A percentile compares a stretch with the other conserved stretches of the same genome.
Evolutionary conservation across 2,797 vertebrate genomes (phyloP).

Genomic region (Etheostoma perlongum): DNA sequence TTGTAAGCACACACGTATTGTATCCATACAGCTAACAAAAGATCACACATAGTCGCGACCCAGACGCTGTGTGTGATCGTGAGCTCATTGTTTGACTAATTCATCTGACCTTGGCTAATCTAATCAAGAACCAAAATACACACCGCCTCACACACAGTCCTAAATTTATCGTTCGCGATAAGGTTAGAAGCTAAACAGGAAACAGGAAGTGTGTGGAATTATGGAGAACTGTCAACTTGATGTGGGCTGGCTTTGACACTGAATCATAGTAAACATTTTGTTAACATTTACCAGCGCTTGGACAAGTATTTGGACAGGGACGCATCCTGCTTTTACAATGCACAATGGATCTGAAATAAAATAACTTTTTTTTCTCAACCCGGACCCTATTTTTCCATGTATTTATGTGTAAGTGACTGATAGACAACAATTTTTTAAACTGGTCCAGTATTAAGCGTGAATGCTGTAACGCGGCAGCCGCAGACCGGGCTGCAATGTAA

Average conservation of each 20-base stretch:
- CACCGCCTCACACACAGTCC: constrained; percentile 18
- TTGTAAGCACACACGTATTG: not conserved
- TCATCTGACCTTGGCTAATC: constrained; percentile 48
- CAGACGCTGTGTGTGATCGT: not conserved
- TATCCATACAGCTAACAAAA: constrained; percentile 8
- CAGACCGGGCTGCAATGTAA: too few species aligned
- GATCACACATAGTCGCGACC: not conserved
- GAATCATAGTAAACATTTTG: not conserved
- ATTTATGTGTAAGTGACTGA: too few species aligned
- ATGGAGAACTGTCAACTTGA: constrained; percentile 50
- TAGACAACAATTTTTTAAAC: too few species aligned
- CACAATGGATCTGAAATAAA: not conserved
- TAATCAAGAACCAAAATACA: constrained; percentile 55
- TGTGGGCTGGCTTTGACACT: not conserved
- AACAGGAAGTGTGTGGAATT: constrained; percentile 68
- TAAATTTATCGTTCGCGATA: constrained; percentile 64
- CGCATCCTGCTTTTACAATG: too few species aligned
- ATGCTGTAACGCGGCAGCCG: too few species aligned
- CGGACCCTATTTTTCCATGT: too few species aligned
- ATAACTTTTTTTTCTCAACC: too few species aligned
- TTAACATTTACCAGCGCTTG: not conserved
- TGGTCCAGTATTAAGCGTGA: too few species aligned
- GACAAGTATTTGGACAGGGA: too few species aligned
- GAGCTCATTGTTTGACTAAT: constrained; percentile 42
- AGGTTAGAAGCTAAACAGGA: constrained; percentile 64